These are phyloP conservation scores for Tenebrosternarchus preto DNA, from an alignment of 2,113 vertebrate species.

Conservation along the genomic window DNA sequence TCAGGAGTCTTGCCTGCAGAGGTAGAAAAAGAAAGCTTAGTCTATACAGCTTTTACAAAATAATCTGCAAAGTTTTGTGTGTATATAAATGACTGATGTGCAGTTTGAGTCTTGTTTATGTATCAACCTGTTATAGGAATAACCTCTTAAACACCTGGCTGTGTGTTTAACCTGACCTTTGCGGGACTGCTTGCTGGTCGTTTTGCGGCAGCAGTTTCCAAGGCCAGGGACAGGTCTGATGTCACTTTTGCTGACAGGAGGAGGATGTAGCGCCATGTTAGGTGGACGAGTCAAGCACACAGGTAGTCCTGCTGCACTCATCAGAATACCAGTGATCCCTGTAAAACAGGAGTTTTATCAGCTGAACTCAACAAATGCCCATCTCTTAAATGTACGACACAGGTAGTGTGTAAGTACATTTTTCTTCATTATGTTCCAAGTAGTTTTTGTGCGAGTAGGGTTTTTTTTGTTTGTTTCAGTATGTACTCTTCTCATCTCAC, in stretches of 20 bases:
- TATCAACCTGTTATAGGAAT: neutral
- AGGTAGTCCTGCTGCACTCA: conserved; percentile 89
- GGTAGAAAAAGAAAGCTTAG: conserved; percentile 1
- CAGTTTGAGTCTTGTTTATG: neutral
- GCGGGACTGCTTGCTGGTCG: conserved; percentile 90
- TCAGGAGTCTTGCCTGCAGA: conserved; percentile 86
- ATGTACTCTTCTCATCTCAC: conserved; percentile 65
- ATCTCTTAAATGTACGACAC: neutral
- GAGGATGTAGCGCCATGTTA: conserved; percentile 88
- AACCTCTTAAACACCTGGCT: neutral
- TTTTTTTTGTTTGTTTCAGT: neutral
- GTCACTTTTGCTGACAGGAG: conserved; percentile 88
- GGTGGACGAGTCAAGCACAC: conserved; percentile 93
- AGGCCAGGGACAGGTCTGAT: conserved; percentile 91
- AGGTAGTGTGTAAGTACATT: too few relatives aligned
- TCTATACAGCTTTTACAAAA: neutral
- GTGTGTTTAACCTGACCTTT: conserved; percentile 75
- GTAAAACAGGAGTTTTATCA: conserved; percentile 25
- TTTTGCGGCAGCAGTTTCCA: conserved; percentile 89
- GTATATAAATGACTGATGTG: neutral
- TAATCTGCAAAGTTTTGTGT: neutral
- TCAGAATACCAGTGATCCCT: conserved; percentile 96
- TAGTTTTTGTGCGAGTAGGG: too few relatives aligned
- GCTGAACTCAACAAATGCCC: neutral
- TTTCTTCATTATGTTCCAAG: too few relatives aligned